Percentiles rank a stretch among this genome's conserved stretches.
Evolutionary conservation across 2,888 invertebrate genomes (phyloP).

Genomic region (Cosmopolites sordidus): DNA sequence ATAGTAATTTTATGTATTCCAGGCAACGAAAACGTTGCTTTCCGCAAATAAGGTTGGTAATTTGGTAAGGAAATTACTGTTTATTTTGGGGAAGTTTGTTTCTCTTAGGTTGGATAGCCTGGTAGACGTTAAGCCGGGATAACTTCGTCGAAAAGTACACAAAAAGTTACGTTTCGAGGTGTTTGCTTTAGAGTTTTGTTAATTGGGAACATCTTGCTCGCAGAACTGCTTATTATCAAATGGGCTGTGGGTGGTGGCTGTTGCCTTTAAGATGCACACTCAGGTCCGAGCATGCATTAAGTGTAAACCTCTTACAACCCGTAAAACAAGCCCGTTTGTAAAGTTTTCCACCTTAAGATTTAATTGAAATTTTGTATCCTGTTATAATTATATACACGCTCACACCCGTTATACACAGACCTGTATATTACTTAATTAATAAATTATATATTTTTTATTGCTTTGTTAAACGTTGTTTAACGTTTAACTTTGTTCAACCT

Average conservation of each 20-base stretch:
- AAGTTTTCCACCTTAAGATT: too few species aligned
- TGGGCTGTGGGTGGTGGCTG: background rate
- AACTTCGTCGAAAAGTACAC: slow-evolving; percentile 29
- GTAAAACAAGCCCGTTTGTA: too few species aligned
- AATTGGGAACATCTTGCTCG: slow-evolving; percentile 12
- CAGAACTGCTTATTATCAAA: background rate
- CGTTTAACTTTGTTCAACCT: too few species aligned
- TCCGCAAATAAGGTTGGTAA: slow-evolving; percentile 44
- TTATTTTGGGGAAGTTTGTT: slow-evolving; percentile 47
- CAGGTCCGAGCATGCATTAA: too few species aligned
- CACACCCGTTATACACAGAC: too few species aligned
- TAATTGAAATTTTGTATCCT: too few species aligned
- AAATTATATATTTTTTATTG: too few species aligned
- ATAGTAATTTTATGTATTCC: slow-evolving; percentile 49
- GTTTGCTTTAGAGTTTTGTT: slow-evolving; percentile 23
- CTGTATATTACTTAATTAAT: too few species aligned
- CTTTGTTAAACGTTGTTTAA: too few species aligned
- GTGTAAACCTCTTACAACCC: too few species aligned
- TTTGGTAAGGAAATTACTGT: slow-evolving; percentile 51
- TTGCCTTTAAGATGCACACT: background rate
- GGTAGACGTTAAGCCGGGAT: slow-evolving; percentile 35
- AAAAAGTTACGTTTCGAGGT: slow-evolving; percentile 24
- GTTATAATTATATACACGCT: too few species aligned
- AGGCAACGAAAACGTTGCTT: slow-evolving; percentile 47
- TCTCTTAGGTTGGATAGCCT: slow-evolving; percentile 39